Evolutionary conservation across 2,888 invertebrate genomes (phyloP).

Genomic region (Athrips mouffetella): DNA sequence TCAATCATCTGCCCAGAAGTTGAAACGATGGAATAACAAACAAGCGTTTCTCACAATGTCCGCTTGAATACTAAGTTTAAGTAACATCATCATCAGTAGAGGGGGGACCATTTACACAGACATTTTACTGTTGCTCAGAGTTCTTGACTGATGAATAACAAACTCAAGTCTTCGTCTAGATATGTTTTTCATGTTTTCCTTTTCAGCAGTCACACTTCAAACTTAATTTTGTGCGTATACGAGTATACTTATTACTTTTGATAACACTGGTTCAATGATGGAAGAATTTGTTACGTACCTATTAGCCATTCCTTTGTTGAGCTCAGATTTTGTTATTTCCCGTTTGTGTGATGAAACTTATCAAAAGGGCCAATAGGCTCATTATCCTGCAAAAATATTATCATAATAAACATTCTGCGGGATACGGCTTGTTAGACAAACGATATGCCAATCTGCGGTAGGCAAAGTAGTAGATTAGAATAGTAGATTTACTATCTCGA

Average conservation of each 20-base stretch:
- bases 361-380: too few relatives aligned
- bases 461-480: slow-evolving; percentile 68
- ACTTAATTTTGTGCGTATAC: too few relatives aligned
- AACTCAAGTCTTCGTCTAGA: background rate
- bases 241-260: too few relatives aligned
- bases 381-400: too few relatives aligned
- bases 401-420: background rate
- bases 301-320: too few relatives aligned
- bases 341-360: too few relatives aligned
- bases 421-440: background rate
- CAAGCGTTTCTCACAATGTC: slow-evolving; percentile 50
- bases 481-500: slow-evolving; percentile 58
- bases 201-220: background rate
- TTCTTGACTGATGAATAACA: slow-evolving; percentile 3
- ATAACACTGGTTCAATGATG: too few relatives aligned
- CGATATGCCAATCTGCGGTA: slow-evolving; percentile 51
- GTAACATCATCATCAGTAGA: too few relatives aligned
- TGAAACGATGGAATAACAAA: slow-evolving; percentile 50
- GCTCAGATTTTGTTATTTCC: too few relatives aligned
- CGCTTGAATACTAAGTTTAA: slow-evolving; percentile 53
- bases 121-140: too few relatives aligned
- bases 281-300: too few relatives aligned
- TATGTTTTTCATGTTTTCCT: background rate
- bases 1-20: slow-evolving; percentile 60
- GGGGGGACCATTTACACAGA: too few relatives aligned